phyloP scores from a whole-genome alignment of 2,797 vertebrate genomes.

The Phylloscopus collybita region DNA sequence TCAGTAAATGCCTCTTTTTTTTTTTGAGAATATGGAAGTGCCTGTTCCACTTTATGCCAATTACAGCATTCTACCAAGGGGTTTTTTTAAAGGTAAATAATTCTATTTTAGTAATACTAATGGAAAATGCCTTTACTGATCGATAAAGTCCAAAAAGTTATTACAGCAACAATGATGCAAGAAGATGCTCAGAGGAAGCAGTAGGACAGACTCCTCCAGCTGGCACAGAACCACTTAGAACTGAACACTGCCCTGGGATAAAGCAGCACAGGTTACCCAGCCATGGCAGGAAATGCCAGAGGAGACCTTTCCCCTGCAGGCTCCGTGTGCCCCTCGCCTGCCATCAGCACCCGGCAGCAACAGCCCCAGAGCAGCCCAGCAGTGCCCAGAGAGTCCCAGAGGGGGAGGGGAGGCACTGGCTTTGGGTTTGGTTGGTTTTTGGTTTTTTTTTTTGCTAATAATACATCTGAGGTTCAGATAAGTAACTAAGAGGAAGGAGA shows the following conservation, averaged over 20 bases:
- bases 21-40: background rate
- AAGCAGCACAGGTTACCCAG: background rate
- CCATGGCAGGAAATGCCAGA: background rate
- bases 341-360: background rate
- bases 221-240: background rate
- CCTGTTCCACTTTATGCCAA: background rate
- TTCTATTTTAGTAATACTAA: constrained; percentile 18
- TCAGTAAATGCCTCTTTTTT: constrained; percentile 30
- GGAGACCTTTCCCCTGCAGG: background rate
- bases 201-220: background rate
- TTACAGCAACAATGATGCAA: background rate
- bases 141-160: background rate
- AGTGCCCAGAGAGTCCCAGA: constrained; percentile 27
- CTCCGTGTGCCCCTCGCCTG: background rate
- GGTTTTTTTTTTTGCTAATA: constrained; percentile 67
- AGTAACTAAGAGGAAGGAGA: constrained; percentile 79
- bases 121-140: background rate
- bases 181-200: background rate
- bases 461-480: constrained; percentile 80
- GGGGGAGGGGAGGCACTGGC: background rate
- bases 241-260: fast-evolving
- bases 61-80: background rate
- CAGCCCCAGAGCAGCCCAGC: background rate
- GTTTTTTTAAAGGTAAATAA: background rate
- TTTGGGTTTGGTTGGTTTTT: background rate